Evolutionary conservation across 2,888 invertebrate species (phyloP), one percentile per base, ranked within the genome.

Genomic region (Lepidocyrtoides sp.): DNA sequence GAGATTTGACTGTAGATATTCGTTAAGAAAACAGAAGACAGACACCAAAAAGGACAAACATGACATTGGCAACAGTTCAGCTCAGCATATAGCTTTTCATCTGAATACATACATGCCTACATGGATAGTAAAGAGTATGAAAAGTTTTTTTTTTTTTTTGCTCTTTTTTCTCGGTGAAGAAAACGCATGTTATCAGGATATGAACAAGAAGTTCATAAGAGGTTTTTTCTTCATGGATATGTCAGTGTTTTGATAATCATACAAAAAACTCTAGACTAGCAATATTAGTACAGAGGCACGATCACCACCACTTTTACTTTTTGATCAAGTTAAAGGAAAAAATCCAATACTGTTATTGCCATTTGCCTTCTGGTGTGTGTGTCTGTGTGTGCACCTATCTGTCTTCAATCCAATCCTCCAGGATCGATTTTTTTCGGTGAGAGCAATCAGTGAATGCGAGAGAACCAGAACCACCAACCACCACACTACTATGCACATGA

Each of bases 21-120:
- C 69, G 36, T 69, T 36, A 69, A n/a, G 41, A 36, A 8, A 29
- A 36, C 69, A 36, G 17, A 1, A 32, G 69, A 36, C 36, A 36
- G 69, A 69, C 36, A 23, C 17, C 29, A 63, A 63, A 60, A 82
- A 10, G 48, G 63, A 82, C 60, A 82, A 82, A 20, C 81, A 36
- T 81, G 81, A 81, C 81, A 81, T 81, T 81, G 57, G 81, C 81
- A 81, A 41, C 60, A 81, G 41, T 26, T 69, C 69, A 69, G 69
- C 69, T 36, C 36, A 69, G n/a, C 69, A n/a, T n/a, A n/a, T 10
- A 29, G 69, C 8, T 60, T 26, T 60, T 12, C 36, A 2, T 36
- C 36, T 36, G 36, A 36, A 36, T 36, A 36, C 36, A n/a, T n/a
- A n/a, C n/a, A n/a, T n/a, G n/a, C n/a, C n/a, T n/a, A n/a, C n/a